Evolutionary conservation across 2,888 invertebrate genomes (phyloP), one percentile per base, ranked within the genome.

Genomic region (Nyleta sp.): DNA sequence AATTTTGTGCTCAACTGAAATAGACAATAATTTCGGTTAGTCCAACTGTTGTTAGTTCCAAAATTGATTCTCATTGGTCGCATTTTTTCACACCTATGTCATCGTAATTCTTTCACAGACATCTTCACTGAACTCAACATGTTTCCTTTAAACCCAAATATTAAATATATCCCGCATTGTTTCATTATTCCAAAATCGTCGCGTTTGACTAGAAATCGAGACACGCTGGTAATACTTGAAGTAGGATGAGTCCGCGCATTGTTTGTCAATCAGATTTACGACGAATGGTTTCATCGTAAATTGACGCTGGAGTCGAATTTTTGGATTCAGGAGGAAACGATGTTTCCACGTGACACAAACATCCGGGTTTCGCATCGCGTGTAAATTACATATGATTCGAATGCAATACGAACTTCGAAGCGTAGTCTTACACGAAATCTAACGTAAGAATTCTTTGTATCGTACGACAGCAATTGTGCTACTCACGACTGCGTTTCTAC

Each of bases 401-500:
- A 53, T 55, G 53, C 42, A 31, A 53, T 53, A 50, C 10, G 20
- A 53, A 53, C 20, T 65, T 67, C 42, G 53, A 53, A 35, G 42
- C 28, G 28, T 7, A 53, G 33, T 55, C 53, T 44, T 24, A 50
- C 38, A 31, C 13, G 35, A 48, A 38, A 13, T 50, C 42, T 33
- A 33, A 59, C 10, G 35, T 42, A 57, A 38, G 28, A 38, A 62
- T 42, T 22, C 46, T 50, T 18, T 35, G 24, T 65, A 35, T 17
- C 65, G 33, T 52, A 52, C 18, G 31, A 53, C 13, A 38, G 52
- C 42, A 42, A 42, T 2, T 65, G 31, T 40, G 40, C 42, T 40
- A 52, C 52, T 20, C 46, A 35, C 24, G 38, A 67, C 55, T 65
- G 59, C 50, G 50, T 50, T 70, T 70, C 18, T 70, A 70, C 70